Evolutionary conservation across 2,888 invertebrate genomes (phyloP).

Genomic region (Drosophila sordidula): DNA sequence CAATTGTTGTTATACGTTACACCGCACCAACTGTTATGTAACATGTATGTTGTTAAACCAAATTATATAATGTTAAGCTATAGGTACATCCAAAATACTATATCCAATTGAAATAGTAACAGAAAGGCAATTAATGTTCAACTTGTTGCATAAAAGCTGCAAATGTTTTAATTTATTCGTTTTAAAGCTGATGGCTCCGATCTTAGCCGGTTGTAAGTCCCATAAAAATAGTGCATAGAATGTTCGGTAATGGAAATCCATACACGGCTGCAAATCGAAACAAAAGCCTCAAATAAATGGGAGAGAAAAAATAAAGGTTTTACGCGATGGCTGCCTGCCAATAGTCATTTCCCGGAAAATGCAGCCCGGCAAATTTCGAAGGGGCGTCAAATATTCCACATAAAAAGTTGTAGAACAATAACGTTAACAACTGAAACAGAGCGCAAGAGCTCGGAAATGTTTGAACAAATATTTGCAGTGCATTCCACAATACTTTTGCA

Average conservation of each 20-base stretch:
- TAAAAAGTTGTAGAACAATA: constrained; percentile 69
- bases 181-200: background rate
- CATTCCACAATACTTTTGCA: constrained; percentile 38
- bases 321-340: constrained; percentile 65
- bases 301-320: constrained; percentile 34
- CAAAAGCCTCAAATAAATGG: constrained; percentile 65
- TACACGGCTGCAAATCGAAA: constrained; percentile 55
- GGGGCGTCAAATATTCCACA: constrained; percentile 56
- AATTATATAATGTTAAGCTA: too few species aligned
- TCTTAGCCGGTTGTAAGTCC: background rate
- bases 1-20: too few species aligned
- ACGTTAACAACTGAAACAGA: constrained; percentile 47
- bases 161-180: background rate
- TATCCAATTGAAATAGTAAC: too few species aligned
- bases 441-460: constrained; percentile 45
- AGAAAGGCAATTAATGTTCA: too few species aligned
- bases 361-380: constrained; percentile 18
- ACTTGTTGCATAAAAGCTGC: background rate
- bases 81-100: too few species aligned
- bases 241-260: constrained; percentile 62
- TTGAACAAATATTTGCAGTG: constrained; percentile 63
- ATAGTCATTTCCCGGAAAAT: constrained; percentile 49
- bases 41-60: too few species aligned
- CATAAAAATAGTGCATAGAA: constrained; percentile 38
- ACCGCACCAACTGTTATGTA: too few species aligned